A percentile compares a stretch with the other conserved stretches of the same genome.
These are phyloP conservation scores for Sylvicola fuscatus DNA, from an alignment of 2,888 invertebrate genomes.

Conservation along the genomic window DNA sequence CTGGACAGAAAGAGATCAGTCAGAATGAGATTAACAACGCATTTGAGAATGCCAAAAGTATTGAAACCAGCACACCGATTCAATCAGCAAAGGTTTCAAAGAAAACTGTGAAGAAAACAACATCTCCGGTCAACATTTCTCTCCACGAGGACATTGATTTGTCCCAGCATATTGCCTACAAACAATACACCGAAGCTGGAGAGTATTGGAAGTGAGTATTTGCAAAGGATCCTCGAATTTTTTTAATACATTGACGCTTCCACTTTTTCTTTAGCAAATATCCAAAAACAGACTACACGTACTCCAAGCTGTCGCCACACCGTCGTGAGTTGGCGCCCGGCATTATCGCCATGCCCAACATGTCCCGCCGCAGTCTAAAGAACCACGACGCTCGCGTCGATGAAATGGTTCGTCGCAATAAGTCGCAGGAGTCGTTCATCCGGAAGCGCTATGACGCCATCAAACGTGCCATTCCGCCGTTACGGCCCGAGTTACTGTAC, in stretches of 20 bases:
- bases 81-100: background rate
- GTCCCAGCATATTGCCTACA: slow-evolving; percentile 40
- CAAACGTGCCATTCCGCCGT: too few relatives aligned
- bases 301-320: slow-evolving; percentile 62
- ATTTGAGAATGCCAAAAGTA: slow-evolving; percentile 13
- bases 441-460: slow-evolving; percentile 16
- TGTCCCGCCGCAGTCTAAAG: slow-evolving; percentile 56
- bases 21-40: slow-evolving; percentile 17
- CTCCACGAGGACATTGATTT: slow-evolving; percentile 11
- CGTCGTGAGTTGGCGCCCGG: slow-evolving; percentile 62
- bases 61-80: slow-evolving; percentile 7
- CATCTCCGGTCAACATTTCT: background rate
- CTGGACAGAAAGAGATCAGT: slow-evolving; percentile 14
- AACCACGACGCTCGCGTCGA: slow-evolving; percentile 33
- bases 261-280: slow-evolving; percentile 40
- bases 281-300: slow-evolving; percentile 83
- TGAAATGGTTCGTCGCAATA: slow-evolving; percentile 19
- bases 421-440: slow-evolving; percentile 19
- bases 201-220: slow-evolving; percentile 68
- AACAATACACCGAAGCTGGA: slow-evolving; percentile 54
- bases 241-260: slow-evolving; percentile 1
- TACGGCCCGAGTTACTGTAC: background rate
- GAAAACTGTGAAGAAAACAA: too few relatives aligned
- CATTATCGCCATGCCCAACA: slow-evolving; percentile 68
- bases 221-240: background rate